Base-by-base conservation (phyloP, 2,888 invertebrate genomes). In the Hemithea aestivaria region DNA sequence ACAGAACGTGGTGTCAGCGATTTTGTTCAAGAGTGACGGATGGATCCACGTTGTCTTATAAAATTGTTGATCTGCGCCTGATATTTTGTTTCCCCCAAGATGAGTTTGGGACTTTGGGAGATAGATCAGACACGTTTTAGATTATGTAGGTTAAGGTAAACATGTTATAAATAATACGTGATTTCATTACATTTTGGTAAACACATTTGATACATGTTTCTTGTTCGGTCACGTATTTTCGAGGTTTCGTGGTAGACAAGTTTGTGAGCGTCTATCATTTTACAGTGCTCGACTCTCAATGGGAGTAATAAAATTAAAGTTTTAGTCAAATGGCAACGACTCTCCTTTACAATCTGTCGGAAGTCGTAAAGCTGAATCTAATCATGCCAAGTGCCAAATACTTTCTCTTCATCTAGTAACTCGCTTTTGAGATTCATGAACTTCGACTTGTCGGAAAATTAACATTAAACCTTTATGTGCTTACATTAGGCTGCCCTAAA, bases 1-100 rank as follows among this genome's bases (percentile, higher is more conserved):
- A 74, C 78, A 73, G 78, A 71, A 65, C 55, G 62, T 67, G 58
- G 60, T 66, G 62, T 67, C 72, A 68, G 72, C 74, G 61, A 64
- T 73, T 70, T 66, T 45, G 36, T 53, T 60, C 64, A 63, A 64
- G 63, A 67, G 61, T 63, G 67, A 61, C 60, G 60, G 28, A 66
- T 66, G 55, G 51, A 63, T 41, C 40, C 35, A 31, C 39, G 29
- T 47, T 36, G 23, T 41, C 27, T 40, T 58, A 48, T 56, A 56
- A 56, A 62, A 61, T 32, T 37, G 30, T 28, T 27, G 12, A 24
- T 11, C 24, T 41, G 32, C 9, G 21, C 26, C 42, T 37, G 28
- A 27, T 35, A 36, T 35, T 38, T 24, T 30, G 33, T 37, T 35
- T 40, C 26, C 20, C 27, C 7, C 11, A 32, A 9, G 20, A 25